These are phyloP conservation scores for Pardalotus punctatus DNA, from an alignment of 2,113 vertebrate species.

Conservation along the genomic window DNA sequence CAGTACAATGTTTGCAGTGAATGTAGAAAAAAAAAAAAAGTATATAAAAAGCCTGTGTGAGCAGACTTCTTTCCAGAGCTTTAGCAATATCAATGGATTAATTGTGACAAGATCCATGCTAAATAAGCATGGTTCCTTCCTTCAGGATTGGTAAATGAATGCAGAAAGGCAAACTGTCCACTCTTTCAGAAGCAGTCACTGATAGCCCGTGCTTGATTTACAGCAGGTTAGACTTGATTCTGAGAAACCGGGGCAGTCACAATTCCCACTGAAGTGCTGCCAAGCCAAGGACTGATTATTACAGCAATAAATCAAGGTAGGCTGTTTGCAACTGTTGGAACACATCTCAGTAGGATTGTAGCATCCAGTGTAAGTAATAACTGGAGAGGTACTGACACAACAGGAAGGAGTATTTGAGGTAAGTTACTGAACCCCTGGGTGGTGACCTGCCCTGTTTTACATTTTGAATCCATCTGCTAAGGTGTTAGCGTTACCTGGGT, in stretches of 20 bases:
- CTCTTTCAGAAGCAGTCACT: neutral
- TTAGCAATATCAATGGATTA: neutral
- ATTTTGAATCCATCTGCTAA: neutral
- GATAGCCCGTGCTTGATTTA: neutral
- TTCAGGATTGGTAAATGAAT: neutral
- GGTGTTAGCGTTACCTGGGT: neutral
- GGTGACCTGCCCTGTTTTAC: neutral
- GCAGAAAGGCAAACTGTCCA: neutral
- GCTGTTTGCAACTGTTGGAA: neutral
- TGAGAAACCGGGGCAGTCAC: neutral
- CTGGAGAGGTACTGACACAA: neutral
- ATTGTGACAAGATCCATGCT: neutral
- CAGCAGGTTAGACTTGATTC: neutral
- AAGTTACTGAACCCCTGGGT: neutral
- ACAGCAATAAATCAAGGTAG: constrained; percentile 21
- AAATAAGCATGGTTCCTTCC: neutral
- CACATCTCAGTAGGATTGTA: neutral
- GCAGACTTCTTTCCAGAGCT: neutral
- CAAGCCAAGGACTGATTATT: neutral
- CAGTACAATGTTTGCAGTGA: neutral
- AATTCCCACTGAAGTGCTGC: constrained; percentile 7
- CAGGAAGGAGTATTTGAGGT: neutral
- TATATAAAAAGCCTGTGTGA: neutral
- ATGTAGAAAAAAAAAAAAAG: neutral
- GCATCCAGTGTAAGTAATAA: neutral